Conservation (phyloP, 2,797 vertebrate species). For the Hoplostethus atlanticus region DNA sequence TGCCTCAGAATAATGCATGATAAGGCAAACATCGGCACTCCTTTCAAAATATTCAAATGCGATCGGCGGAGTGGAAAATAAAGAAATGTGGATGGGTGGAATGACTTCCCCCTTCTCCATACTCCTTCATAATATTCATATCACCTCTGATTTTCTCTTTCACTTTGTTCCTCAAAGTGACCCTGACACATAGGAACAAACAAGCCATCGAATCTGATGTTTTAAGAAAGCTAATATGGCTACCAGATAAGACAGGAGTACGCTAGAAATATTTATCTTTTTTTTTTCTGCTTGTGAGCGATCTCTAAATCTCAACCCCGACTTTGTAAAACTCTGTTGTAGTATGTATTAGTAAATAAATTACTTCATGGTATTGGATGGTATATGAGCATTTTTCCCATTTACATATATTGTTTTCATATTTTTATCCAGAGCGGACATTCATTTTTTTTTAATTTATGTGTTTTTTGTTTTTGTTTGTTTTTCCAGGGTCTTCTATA, state of each 20-base stretch:
- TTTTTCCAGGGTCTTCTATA: no score
- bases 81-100: constrained; percentile 79
- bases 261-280: constrained; percentile 1
- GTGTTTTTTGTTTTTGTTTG: no score
- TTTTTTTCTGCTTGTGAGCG: not conserved
- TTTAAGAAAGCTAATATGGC: constrained; percentile 24
- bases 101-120: constrained; percentile 77
- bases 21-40: constrained; percentile 87
- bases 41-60: constrained; percentile 87
- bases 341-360: not conserved
- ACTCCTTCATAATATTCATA: constrained; percentile 76
- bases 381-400: no score
- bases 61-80: constrained; percentile 85
- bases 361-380: no score
- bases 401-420: no score
- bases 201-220: constrained; percentile 10
- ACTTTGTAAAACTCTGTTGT: not conserved
- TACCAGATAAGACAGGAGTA: constrained; percentile 15
- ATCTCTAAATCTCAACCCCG: not conserved
- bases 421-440: no score
- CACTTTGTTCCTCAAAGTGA: constrained; percentile 75
- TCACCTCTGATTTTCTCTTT: constrained; percentile 63
- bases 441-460: no score
- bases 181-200: constrained; percentile 53
- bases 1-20: constrained; percentile 87